Base-by-base conservation (phyloP, 2,797 vertebrate species). In the Artibeus lituratus region DNA sequence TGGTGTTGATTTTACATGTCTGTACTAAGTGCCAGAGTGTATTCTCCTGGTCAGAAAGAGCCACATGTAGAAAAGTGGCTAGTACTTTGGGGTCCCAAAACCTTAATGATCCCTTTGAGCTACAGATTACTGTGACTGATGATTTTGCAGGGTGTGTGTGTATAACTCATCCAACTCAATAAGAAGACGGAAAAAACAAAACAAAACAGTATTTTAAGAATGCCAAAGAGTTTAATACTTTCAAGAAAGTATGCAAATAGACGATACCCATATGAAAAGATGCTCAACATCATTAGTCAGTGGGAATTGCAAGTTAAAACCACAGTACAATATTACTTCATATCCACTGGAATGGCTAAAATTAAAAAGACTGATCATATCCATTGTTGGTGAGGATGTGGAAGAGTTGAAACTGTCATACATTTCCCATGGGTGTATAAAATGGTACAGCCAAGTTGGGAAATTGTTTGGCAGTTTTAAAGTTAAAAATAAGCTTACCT, bases 401-500 rank as follows among this genome's bases (percentile, higher is more conserved):
- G 18, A 87, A n/a, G n/a, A 69, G 44, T n/a, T 95, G 7, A 24
- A 84, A 74, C 37, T 65, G 24, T 90, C 21, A 47, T 32, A 42
- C 21, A 10, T 95, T 88, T 59, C 78, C 80, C n/a, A 15, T 89
- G 10, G 53, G 15, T 73, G 5, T 80, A 35, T 49, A 76, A 21
- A 51, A 12, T 51, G 53, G 26, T 81, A 32, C 51, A 81, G 57
- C 49, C 35, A 87, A 80, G 18, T 87, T 96, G n/a, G 51, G 49
- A 87, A 92, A 73, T 86, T 69, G 78, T 82, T 85, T 70, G 12
- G 42, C 42, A 57, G 22, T 84, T 88, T 88, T 18, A 59, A 78
- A 84, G 32, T 96, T 93, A 65, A 95, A 88, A 85, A 91, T 91
- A 82, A 87, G 47, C 51, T 94, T 83, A 83, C 32, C 51, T 65